Conservation (phyloP, 2,113 vertebrate genomes). For the Blennius ocellaris region DNA sequence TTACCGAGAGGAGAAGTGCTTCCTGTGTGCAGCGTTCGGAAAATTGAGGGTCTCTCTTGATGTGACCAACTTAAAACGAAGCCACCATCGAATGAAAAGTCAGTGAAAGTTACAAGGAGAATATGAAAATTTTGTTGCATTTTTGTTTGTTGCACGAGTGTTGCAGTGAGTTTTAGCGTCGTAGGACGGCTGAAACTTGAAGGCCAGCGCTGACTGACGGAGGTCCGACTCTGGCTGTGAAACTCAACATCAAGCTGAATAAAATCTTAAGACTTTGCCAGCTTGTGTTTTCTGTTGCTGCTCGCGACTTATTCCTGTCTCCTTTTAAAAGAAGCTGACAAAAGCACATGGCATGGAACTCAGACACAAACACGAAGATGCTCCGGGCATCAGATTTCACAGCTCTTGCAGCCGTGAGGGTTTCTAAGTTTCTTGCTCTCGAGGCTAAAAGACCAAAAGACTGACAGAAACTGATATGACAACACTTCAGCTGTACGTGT, state of each 20-base stretch:
- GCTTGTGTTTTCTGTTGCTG: background rate
- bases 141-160: no score
- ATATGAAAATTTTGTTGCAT: no score
- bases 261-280: background rate
- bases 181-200: no score
- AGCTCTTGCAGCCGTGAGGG: background rate
- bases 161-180: no score
- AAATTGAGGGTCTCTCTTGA: no score
- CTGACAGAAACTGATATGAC: slow-evolving; percentile 32
- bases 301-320: background rate
- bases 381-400: slow-evolving; percentile 3
- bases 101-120: no score
- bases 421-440: slow-evolving; percentile 2
- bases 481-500: background rate
- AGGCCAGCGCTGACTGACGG: no score
- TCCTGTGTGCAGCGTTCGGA: no score
- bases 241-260: background rate
- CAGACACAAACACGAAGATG: background rate
- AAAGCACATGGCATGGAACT: background rate
- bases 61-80: no score
- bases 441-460: slow-evolving; percentile 19
- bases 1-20: no score
- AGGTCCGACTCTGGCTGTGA: background rate
- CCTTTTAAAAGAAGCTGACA: slow-evolving; percentile 11
- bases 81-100: no score